Conservation (phyloP, 2,888 invertebrate species). For the Podotricha telesiphe region DNA sequence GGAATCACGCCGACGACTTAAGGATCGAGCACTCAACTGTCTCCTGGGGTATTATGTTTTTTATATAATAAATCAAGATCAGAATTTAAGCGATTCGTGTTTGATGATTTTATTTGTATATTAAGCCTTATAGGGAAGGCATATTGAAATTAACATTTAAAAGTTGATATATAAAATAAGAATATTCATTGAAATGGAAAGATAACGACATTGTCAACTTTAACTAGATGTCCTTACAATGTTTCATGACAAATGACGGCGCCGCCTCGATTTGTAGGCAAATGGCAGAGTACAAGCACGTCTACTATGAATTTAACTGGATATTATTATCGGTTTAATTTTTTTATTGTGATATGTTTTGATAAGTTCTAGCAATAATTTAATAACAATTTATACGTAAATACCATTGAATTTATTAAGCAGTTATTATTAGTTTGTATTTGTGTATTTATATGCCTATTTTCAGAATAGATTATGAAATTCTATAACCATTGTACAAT, state of each 20-base stretch:
- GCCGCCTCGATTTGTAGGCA: conserved; percentile 27
- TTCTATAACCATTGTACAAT: too few relatives aligned
- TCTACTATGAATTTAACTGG: conserved; percentile 17
- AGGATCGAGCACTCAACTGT: conserved; percentile 63
- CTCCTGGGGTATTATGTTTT: conserved; percentile 63
- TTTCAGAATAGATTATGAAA: too few relatives aligned
- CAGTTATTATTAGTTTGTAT: neutral
- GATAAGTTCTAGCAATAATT: neutral
- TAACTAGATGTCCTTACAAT: conserved; percentile 22
- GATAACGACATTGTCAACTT: conserved; percentile 17
- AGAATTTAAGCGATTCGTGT: conserved; percentile 52
- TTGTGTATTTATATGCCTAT: too few relatives aligned
- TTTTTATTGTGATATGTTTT: conserved; percentile 3
- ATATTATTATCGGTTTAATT: conserved; percentile 4
- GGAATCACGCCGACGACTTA: conserved; percentile 76
- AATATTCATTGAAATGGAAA: conserved; percentile 5
- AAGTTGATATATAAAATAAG: neutral
- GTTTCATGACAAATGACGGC: conserved; percentile 28
- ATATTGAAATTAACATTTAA: conserved; percentile 21
- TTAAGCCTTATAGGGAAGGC: neutral
- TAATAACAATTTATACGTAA: conserved; percentile 1
- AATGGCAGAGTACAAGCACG: conserved; percentile 16
- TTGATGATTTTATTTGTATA: conserved; percentile 23
- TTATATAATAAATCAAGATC: conserved; percentile 54
- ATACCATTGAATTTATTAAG: neutral